Conservation (phyloP, 2,113 vertebrate genomes). For the Dipodomys stephensi region DNA sequence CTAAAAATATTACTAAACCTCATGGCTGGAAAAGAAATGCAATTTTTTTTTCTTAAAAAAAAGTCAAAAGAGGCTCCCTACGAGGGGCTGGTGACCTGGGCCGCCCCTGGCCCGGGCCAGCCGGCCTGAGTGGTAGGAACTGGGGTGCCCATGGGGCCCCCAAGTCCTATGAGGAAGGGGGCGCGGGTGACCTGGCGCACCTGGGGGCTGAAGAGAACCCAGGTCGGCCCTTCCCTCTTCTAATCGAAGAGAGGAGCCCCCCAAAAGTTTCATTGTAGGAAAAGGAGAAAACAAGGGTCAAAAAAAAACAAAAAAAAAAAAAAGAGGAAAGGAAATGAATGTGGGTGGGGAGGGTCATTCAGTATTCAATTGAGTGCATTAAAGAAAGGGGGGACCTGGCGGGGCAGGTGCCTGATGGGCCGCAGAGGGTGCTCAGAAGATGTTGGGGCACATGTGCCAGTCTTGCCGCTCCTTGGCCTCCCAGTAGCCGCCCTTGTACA, state of each 20-base stretch:
- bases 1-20: slow-evolving; percentile 72
- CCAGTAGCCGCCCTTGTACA: slow-evolving; percentile 99
- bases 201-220: slow-evolving; percentile 37
- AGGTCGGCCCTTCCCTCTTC: slow-evolving; percentile 39
- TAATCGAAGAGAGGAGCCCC: background rate
- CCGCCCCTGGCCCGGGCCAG: slow-evolving; percentile 50
- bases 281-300: background rate
- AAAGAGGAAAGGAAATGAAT: too few species aligned
- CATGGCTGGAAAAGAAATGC: slow-evolving; percentile 46
- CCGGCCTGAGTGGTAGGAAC: slow-evolving; percentile 50
- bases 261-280: slow-evolving; percentile 40
- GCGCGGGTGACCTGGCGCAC: slow-evolving; percentile 3
- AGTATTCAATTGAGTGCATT: slow-evolving; percentile 77
- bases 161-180: slow-evolving; percentile 10
- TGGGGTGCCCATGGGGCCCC: slow-evolving; percentile 21
- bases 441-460: slow-evolving; percentile 94
- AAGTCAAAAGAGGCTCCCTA: slow-evolving; percentile 54
- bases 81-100: slow-evolving; percentile 34
- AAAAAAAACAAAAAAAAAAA: too few species aligned
- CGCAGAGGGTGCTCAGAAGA: slow-evolving; percentile 91
- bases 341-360: background rate
- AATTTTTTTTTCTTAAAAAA: slow-evolving; percentile 47
- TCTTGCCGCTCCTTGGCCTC: slow-evolving; percentile 95
- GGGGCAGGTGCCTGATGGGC: slow-evolving; percentile 62
- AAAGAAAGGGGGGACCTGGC: slow-evolving; percentile 82